Percentiles rank a stretch among this genome's conserved stretches.
These are phyloP conservation scores for Nephrotoma appendiculata DNA, from an alignment of 2,888 invertebrate genomes.

Conservation along the genomic window DNA sequence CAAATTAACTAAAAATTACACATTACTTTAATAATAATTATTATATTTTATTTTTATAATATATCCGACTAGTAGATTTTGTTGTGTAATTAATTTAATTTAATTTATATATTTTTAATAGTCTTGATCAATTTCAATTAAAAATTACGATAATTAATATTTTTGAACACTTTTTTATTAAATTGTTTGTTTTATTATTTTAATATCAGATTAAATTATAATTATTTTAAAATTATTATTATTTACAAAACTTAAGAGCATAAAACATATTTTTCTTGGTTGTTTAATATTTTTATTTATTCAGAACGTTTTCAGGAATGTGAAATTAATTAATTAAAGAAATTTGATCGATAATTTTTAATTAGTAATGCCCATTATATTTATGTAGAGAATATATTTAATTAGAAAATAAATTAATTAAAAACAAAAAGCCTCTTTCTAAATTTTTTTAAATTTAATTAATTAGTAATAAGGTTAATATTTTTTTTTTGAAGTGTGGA, in stretches of 20 bases:
- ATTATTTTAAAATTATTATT: not conserved
- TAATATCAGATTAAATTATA: not conserved
- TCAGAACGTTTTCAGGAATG: not conserved
- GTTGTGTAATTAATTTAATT: not conserved
- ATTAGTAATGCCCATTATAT: not conserved
- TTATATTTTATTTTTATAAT: not conserved
- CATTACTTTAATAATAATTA: not conserved
- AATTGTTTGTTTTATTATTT: not conserved
- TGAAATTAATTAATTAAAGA: not conserved
- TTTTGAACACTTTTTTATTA: not conserved
- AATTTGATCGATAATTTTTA: not conserved
- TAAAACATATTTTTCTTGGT: not conserved
- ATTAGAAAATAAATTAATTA: not conserved
- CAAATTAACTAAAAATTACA: not conserved
- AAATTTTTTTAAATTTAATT: not conserved
- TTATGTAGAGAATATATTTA: not conserved
- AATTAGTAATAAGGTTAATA: not conserved
- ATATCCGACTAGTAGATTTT: not conserved
- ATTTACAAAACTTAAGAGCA: not conserved
- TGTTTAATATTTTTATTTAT: not conserved
- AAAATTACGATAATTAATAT: not conserved
- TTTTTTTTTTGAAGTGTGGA: not conserved
- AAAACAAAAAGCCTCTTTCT: not conserved
- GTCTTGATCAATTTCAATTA: not conserved
- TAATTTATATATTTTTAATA: not conserved